These are phyloP conservation scores for Drusus annulatus DNA, from an alignment of 1,140 invertebrate species.

Conservation along the genomic window DNA sequence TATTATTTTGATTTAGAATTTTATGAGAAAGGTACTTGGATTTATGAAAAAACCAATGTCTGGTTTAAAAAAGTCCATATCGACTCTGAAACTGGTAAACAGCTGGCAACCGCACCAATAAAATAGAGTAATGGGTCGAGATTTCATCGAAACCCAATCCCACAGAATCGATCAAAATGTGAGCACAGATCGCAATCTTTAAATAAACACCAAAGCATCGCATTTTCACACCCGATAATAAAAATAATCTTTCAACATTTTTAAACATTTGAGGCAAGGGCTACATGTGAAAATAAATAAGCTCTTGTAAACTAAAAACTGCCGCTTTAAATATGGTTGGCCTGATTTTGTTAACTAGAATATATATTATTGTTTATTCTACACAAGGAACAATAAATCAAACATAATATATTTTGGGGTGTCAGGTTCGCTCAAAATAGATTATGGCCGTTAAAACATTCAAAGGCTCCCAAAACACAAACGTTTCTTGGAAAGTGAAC, in stretches of 20 bases:
- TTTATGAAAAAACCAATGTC: no score
- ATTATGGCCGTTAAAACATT: background rate
- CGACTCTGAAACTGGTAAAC: no score
- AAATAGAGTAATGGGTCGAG: no score
- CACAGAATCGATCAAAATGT: no score
- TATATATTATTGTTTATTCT: no score
- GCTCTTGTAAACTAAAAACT: no score
- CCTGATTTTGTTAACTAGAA: no score
- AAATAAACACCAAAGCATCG: background rate
- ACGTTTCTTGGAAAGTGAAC: background rate
- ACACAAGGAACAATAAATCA: background rate
- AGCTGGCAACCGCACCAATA: no score
- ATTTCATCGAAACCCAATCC: no score
- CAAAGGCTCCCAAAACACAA: conserved; percentile 11
- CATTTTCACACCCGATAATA: background rate
- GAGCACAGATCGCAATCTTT: background rate
- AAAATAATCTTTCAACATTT: conserved; percentile 8
- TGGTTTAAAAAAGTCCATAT: no score
- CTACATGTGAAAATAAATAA: background rate
- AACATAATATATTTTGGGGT: background rate
- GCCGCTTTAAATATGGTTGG: background rate
- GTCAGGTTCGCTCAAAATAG: conserved; percentile 1
- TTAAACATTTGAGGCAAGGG: conserved; percentile 8
- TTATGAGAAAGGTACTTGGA: no score
- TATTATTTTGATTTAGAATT: no score